phyloP scores from a whole-genome alignment of 2,888 invertebrate species.

The Drosophila merina region DNA sequence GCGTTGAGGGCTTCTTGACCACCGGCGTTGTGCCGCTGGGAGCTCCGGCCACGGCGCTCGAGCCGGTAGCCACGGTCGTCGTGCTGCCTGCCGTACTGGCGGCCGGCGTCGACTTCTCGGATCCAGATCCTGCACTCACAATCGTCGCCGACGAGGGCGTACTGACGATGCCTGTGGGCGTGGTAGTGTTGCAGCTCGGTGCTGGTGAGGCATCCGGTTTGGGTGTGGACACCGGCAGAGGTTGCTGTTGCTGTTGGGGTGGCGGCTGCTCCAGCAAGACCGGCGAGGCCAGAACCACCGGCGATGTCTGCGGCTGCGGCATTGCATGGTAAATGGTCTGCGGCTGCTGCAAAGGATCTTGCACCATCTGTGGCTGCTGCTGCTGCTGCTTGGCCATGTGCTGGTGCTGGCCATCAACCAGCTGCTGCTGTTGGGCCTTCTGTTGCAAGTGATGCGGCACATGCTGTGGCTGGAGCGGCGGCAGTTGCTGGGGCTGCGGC shows the following conservation, averaged over 20 bases:
- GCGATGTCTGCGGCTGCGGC: slow-evolving; percentile 73
- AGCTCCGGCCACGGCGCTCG: slow-evolving; percentile 20
- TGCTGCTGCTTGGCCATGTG: slow-evolving; percentile 71
- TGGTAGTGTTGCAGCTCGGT: slow-evolving; percentile 51
- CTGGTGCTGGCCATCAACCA: slow-evolving; percentile 62
- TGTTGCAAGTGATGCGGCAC: slow-evolving; percentile 61
- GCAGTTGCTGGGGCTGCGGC: slow-evolving; percentile 76
- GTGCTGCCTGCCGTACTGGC: slow-evolving; percentile 20
- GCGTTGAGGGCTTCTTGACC: slow-evolving; percentile 88
- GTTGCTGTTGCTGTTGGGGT: slow-evolving; percentile 38
- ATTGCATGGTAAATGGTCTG: slow-evolving; percentile 67
- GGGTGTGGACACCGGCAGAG: slow-evolving; percentile 57
- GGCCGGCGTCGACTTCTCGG: slow-evolving; percentile 53
- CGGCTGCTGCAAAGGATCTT: slow-evolving; percentile 20
- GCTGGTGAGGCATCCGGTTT: slow-evolving; percentile 60
- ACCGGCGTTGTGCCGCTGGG: slow-evolving; percentile 67
- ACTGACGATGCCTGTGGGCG: slow-evolving; percentile 58
- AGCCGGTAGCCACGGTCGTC: slow-evolving; percentile 12
- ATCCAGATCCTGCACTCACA: slow-evolving; percentile 24
- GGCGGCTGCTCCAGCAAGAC: slow-evolving; percentile 64
- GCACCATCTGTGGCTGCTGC: slow-evolving; percentile 41
- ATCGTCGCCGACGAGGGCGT: slow-evolving; percentile 51
- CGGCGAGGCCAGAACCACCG: slow-evolving; percentile 68
- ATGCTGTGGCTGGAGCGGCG: slow-evolving; percentile 62
- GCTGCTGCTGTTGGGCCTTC: slow-evolving; percentile 54